phyloP scores from a whole-genome alignment of 2,113 vertebrate species.

The Nyctereutes procyonoides region DNA sequence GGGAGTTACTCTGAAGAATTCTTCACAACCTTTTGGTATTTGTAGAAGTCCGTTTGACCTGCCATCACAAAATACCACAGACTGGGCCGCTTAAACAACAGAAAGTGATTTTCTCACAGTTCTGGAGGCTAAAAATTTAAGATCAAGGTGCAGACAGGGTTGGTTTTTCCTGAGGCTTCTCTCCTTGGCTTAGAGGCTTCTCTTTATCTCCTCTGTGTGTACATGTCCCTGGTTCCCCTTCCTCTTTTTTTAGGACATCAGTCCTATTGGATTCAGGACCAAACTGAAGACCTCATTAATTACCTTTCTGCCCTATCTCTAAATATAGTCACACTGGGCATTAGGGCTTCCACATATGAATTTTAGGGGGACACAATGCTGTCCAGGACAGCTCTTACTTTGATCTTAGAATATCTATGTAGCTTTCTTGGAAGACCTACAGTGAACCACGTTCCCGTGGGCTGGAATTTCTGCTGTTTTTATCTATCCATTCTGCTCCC shows the following conservation, averaged over 20 bases:
- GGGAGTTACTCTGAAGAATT: background rate
- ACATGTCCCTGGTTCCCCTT: background rate
- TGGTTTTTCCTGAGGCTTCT: background rate
- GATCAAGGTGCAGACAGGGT: rapidly evolving
- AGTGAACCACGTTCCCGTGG: background rate
- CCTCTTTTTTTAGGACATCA: background rate
- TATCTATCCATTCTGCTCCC: background rate
- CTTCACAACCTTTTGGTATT: background rate
- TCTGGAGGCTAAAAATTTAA: background rate
- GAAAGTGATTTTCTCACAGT: background rate
- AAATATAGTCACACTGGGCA: background rate
- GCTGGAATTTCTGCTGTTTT: background rate
- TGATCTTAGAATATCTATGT: background rate
- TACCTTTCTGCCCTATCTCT: background rate
- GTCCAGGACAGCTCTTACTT: background rate
- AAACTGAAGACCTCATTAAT: background rate
- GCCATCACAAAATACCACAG: background rate
- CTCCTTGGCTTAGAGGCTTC: background rate
- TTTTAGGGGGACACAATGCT: background rate
- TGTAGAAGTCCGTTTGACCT: background rate
- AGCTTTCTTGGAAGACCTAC: background rate
- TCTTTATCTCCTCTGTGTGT: background rate
- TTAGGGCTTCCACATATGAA: background rate
- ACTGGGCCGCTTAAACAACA: background rate
- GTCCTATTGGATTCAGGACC: background rate